Conservation (phyloP, 2,888 invertebrate species). For the Chrysolina americana region DNA sequence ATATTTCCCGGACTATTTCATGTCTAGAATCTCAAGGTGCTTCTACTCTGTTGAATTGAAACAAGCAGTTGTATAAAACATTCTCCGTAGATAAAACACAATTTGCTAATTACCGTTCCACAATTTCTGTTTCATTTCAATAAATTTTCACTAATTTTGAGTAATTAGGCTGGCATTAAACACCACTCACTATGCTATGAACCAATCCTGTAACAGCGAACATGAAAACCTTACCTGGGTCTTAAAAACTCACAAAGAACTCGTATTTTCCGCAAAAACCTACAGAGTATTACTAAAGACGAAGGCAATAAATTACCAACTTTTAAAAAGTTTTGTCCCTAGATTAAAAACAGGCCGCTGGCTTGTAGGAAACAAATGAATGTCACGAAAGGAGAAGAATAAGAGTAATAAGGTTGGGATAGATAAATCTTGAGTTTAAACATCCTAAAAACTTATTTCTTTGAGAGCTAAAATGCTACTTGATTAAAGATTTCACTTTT, state of each 20-base stretch:
- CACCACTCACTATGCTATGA: conserved; percentile 32
- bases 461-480: conserved; percentile 55
- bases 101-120: conserved; percentile 49
- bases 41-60: neutral
- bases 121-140: conserved; percentile 49
- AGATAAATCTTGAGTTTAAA: conserved; percentile 67
- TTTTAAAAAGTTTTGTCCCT: conserved; percentile 68
- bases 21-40: neutral
- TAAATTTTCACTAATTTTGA: conserved; percentile 51
- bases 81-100: conserved; percentile 39
- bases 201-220: conserved; percentile 31
- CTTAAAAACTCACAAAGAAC: conserved; percentile 52
- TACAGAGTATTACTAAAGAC: conserved; percentile 50
- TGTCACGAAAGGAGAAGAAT: conserved; percentile 67
- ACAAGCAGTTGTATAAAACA: conserved; percentile 34
- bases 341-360: conserved; percentile 70
- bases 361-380: conserved; percentile 69
- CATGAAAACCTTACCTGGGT: conserved; percentile 37
- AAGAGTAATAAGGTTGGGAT: conserved; percentile 68
- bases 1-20: neutral
- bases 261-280: conserved; percentile 52
- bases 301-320: conserved; percentile 66
- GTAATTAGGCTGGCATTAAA: conserved; percentile 41
- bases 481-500: conserved; percentile 62
- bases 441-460: conserved; percentile 58